Conservation (phyloP, 2,888 invertebrate genomes). For the Glyphotaelius pellucidus region DNA sequence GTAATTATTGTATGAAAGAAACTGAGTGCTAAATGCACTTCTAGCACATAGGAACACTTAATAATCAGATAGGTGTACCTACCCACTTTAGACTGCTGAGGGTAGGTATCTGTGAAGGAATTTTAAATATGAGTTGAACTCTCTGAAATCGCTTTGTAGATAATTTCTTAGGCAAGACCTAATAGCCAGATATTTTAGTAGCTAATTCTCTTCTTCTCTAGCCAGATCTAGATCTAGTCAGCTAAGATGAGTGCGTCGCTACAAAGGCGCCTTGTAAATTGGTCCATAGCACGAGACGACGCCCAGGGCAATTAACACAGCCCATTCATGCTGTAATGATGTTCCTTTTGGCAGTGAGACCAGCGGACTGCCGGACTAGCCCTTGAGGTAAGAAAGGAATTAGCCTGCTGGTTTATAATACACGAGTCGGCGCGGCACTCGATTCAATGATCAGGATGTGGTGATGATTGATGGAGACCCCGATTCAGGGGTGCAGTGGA, state of each 20-base stretch:
- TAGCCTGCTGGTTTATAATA: slow-evolving; percentile 18
- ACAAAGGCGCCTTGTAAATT: slow-evolving; percentile 45
- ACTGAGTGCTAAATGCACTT: no score
- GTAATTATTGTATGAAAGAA: no score
- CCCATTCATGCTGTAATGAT: slow-evolving; percentile 42
- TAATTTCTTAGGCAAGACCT: not conserved
- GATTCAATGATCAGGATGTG: slow-evolving; percentile 26
- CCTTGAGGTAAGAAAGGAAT: slow-evolving; percentile 28
- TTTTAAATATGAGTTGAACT: not conserved
- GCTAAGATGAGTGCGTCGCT: slow-evolving; percentile 4
- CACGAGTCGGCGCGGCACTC: slow-evolving; percentile 30
- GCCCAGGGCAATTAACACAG: slow-evolving; percentile 35
- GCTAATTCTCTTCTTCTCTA: not conserved
- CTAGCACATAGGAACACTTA: not conserved
- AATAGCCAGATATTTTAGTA: not conserved
- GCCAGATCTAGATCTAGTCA: not conserved
- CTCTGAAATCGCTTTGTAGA: not conserved
- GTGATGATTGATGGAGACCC: slow-evolving; percentile 37
- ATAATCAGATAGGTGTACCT: not conserved
- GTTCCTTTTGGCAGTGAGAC: slow-evolving; percentile 7
- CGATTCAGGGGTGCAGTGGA: slow-evolving; percentile 14
- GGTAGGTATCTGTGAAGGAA: not conserved
- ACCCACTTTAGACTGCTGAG: not conserved
- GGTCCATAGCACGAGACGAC: slow-evolving; percentile 41
- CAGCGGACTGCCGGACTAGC: not conserved